phyloP scores from a whole-genome alignment of 1,140 invertebrate species.

The Philotrypesis tridentata region DNA sequence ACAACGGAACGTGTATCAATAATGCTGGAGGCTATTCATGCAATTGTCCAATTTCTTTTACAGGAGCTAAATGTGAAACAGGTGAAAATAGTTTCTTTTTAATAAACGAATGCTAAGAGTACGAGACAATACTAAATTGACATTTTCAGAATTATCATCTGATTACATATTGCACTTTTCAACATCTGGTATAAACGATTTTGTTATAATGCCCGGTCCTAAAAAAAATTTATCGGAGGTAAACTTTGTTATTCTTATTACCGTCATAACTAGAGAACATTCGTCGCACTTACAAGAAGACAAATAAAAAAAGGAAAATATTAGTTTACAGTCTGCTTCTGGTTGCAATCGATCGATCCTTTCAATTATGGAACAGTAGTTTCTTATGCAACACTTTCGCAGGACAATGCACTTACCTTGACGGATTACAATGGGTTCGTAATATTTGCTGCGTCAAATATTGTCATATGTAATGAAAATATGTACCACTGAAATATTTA shows the following conservation, averaged over 20 bases:
- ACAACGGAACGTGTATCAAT: constrained; percentile 75
- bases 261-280: not conserved
- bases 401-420: constrained; percentile 80
- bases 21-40: constrained; percentile 65
- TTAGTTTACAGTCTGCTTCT: constrained; percentile 79
- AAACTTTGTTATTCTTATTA: constrained; percentile 23
- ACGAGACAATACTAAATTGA: too few species aligned
- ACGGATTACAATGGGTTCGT: constrained; percentile 82
- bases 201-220: constrained; percentile 71
- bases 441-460: not conserved
- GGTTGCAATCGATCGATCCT: constrained; percentile 79
- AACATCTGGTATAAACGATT: constrained; percentile 74
- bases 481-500: too few species aligned
- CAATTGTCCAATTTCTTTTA: constrained; percentile 64
- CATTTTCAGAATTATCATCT: constrained; percentile 67
- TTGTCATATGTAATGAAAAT: not conserved
- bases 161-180: constrained; percentile 76
- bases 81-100: constrained; percentile 49
- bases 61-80: constrained; percentile 69
- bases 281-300: not conserved
- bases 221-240: constrained; percentile 68
- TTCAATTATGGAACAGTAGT: constrained; percentile 83
- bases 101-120: too few species aligned
- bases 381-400: constrained; percentile 77
- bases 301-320: constrained; percentile 41